Base-by-base conservation (phyloP, 2,888 invertebrate species). In the Ditula angustiorana region DNA sequence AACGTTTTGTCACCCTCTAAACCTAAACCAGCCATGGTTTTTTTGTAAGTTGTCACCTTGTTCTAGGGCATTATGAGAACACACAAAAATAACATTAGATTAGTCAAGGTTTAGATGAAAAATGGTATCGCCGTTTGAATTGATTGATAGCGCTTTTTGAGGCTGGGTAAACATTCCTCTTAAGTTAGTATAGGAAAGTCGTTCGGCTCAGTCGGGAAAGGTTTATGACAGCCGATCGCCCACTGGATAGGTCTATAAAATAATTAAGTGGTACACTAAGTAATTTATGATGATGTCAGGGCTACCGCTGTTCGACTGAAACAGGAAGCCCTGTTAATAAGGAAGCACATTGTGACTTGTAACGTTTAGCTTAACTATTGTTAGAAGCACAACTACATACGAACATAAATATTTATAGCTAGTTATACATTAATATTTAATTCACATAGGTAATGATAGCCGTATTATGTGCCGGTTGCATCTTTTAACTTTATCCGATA, bases 261-360 rank as follows among this genome's bases (percentile, higher is more conserved):
- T 44, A 59, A 59, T 66, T 50, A 61, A 68, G 55, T 26, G 59
- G 10, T 60, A 49, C 61, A 61, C 50, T 50, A 41, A 59, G 66
- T 62, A 68, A 64, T 56, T 64, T 68, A 68, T 47, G 33, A 47
- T 63, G 37, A 47, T 57, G 66, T 68, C 59, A 68, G 55, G 35
- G 59, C 44, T 61, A 57, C 49, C 19, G 47, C 35, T 19, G 56
- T 49, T 47, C 47, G 37, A 62, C 69, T 65, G 66, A 69, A 68
- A 47, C 65, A 67, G 56, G 57, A 56, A 65, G 62, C 61, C 8
- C 47, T 41, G 61, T 65, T 70, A 70, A 70, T 70, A 68, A 70
- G 69, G 69, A 70, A 68, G 60, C 56, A 64, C 64, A 66, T 68
- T 61, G 64, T 63, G 35, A 28, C 58, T 63, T 58, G 57, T 65